These are phyloP conservation scores for Pterobdella sp. DNA, from an alignment of 2,888 invertebrate species.

Conservation along the genomic window DNA sequence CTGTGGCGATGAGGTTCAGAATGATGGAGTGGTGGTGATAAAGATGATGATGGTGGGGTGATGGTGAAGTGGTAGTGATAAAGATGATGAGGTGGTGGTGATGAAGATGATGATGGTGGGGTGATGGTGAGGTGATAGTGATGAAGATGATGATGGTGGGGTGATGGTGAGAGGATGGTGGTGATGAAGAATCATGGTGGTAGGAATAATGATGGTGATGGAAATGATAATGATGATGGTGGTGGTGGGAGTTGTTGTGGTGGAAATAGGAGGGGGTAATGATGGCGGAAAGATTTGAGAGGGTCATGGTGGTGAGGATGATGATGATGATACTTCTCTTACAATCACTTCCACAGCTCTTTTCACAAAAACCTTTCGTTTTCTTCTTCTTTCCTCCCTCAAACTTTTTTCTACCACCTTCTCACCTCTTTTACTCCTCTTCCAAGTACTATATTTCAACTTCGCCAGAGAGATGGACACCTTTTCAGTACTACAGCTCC, in stretches of 20 bases:
- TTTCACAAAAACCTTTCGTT: not conserved
- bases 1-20: not conserved
- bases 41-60: conserved; percentile 10
- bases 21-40: not conserved
- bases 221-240: conserved; percentile 26
- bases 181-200: not conserved
- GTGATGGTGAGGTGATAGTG: not conserved
- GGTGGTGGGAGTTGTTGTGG: conserved; percentile 2
- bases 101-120: conserved; percentile 8
- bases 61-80: too few relatives aligned
- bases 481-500: conserved; percentile 62
- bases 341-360: not conserved
- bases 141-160: not conserved
- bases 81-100: not conserved
- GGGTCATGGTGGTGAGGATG: too few relatives aligned
- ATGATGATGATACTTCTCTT: too few relatives aligned
- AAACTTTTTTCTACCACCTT: too few relatives aligned
- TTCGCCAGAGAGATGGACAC: conserved; percentile 61
- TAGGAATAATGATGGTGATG: not conserved
- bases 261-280: not conserved
- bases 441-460: too few relatives aligned
- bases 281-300: too few relatives aligned
- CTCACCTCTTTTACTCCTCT: too few relatives aligned
- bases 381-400: too few relatives aligned
- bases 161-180: not conserved